Evolutionary conservation across 2,888 invertebrate genomes (phyloP), one percentile per base, ranked within the genome.

Genomic region (Platynereis dumerilii): DNA sequence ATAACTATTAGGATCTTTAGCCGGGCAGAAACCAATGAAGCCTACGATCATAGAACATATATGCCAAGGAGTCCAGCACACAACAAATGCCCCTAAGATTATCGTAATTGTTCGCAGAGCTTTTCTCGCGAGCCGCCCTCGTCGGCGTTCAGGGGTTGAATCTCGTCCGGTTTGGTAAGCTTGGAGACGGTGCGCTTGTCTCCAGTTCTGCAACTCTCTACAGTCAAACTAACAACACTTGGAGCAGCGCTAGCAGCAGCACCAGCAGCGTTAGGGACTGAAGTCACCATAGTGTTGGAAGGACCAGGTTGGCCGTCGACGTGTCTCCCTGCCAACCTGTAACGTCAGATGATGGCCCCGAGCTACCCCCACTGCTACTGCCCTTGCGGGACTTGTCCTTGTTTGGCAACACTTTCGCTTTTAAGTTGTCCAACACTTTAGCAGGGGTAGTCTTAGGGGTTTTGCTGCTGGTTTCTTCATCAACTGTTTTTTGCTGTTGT

Each of bases 41-140:
- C 97, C 96, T 84, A 96, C 94, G 34, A 99, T 94, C 75, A 98
- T 88, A 10, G 97, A 96, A 77, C 98, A 86, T 65, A 99, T 90
- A 84, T 99, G 99, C 85, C 98, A 99, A 1, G 99, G 99, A 39
- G 99, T 99, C 99, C 99, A 99, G 84, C 99, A 98, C 68, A 96
- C 90, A 24, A 99, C 96, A 69, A 84, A 99, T 53, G 97, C 97
- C 52, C 99, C 99, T 78, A 99, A 86, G 81, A 99, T 99, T 84
- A 99, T 96, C 10, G 97, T 97, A 82, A 99, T 99, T 66, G 99
- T 99, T 75, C 97, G 88, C 80, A 99, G 91, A 22, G 99, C 99
- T 86, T 99, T 99, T 63, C 98, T 89, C 1, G 99, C 45, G 59
- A 2, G 60, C 64, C 56, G 28, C 60, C 65, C 10, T 56, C 60